Evolutionary conservation across 2,888 invertebrate species (phyloP).

Genomic region (Dorcus hopei): DNA sequence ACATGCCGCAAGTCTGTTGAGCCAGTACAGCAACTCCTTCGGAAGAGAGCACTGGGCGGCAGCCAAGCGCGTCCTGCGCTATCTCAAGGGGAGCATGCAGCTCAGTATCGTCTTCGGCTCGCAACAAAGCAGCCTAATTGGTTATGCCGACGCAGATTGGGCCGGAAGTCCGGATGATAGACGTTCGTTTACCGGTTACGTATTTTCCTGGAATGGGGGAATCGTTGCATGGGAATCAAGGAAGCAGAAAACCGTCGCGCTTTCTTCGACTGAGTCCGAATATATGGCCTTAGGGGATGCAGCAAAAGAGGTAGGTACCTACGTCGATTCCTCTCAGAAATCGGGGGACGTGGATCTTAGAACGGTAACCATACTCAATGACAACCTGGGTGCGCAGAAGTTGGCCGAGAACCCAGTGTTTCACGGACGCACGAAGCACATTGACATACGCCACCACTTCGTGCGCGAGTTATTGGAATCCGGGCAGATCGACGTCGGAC

Average conservation of each 20-base stretch:
- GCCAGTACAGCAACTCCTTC: too few species aligned
- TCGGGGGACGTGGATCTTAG: not conserved
- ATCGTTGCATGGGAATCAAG: slow-evolving; percentile 4
- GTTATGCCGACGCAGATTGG: slow-evolving; percentile 23
- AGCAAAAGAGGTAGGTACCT: slow-evolving; percentile 13
- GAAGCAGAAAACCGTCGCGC: slow-evolving; percentile 14
- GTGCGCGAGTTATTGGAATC: not conserved
- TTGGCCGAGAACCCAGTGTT: slow-evolving; percentile 14
- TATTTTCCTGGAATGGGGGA: slow-evolving; percentile 8
- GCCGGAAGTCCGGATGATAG: slow-evolving; percentile 17
- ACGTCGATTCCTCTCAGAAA: slow-evolving; percentile 8
- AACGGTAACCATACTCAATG: not conserved
- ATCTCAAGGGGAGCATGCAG: too few species aligned
- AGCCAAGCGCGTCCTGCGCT: too few species aligned
- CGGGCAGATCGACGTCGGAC: slow-evolving; percentile 4
- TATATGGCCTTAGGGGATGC: not conserved
- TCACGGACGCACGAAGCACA: slow-evolving; percentile 16
- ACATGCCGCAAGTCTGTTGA: too few species aligned
- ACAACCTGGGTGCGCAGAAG: slow-evolving; percentile 11
- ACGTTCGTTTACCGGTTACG: slow-evolving; percentile 23
- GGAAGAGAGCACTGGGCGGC: too few species aligned
- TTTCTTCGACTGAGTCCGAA: slow-evolving; percentile 15
- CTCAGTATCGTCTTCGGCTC: too few species aligned
- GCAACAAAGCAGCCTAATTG: too few species aligned
- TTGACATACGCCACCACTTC: slow-evolving; percentile 17